Evolutionary conservation across 2,888 invertebrate species (phyloP).

Genomic region (Amphipyra berbera): DNA sequence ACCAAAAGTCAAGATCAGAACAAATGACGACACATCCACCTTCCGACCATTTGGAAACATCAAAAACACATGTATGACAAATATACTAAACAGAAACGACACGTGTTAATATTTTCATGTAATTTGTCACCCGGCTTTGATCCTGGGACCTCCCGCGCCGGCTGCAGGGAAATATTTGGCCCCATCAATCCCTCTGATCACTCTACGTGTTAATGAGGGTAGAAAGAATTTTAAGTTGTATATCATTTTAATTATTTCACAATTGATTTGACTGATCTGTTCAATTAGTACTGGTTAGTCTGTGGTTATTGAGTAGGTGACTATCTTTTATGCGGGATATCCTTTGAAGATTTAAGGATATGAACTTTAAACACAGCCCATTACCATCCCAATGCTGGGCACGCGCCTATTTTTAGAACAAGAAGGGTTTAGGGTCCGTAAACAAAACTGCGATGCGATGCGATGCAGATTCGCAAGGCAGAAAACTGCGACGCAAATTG

Average conservation of each 20-base stretch:
- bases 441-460: too few relatives aligned
- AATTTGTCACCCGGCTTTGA: conserved; percentile 63
- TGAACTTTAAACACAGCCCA: not conserved
- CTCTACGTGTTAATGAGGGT: conserved; percentile 47
- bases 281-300: conserved; percentile 40
- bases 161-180: conserved; percentile 42
- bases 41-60: conserved; percentile 30
- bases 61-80: conserved; percentile 44
- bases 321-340: not conserved
- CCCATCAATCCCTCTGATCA: conserved; percentile 48
- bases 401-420: too few relatives aligned
- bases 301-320: conserved; percentile 22
- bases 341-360: conserved; percentile 26
- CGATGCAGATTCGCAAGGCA: too few relatives aligned
- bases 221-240: conserved; percentile 23
- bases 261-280: conserved; percentile 31
- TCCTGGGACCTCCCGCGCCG: conserved; percentile 54
- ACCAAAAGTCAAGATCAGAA: conserved; percentile 22
- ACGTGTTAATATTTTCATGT: conserved; percentile 63
- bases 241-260: conserved; percentile 49
- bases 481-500: too few relatives aligned
- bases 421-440: too few relatives aligned
- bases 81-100: conserved; percentile 44
- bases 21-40: conserved; percentile 3
- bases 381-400: too few relatives aligned